Conservation (phyloP, 2,888 invertebrate species). For the Cephus pygmeus region DNA sequence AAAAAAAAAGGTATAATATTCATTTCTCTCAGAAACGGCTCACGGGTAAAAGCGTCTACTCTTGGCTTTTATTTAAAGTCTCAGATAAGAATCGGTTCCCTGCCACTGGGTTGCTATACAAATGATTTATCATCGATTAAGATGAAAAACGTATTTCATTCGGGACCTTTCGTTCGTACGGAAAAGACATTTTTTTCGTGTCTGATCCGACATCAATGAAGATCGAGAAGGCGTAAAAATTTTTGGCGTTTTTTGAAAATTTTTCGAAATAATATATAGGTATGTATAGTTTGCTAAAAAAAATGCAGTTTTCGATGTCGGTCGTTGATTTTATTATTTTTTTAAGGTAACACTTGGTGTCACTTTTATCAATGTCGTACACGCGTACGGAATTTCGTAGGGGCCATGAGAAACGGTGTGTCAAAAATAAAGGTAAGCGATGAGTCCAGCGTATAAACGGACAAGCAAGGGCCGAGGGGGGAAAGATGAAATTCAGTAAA, state of each 20-base stretch:
- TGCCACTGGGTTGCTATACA: neutral
- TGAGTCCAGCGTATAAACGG: neutral
- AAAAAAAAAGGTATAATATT: neutral
- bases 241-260: neutral
- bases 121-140: neutral
- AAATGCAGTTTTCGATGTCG: neutral
- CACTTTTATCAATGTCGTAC: neutral
- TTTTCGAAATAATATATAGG: neutral
- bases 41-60: neutral
- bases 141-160: neutral
- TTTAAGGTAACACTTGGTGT: too few species aligned
- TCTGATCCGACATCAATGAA: too few species aligned
- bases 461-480: neutral
- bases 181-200: neutral
- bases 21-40: neutral
- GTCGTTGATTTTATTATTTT: neutral
- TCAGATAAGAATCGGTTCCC: neutral
- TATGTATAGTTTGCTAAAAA: too few species aligned
- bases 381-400: neutral
- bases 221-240: too few species aligned
- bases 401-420: neutral
- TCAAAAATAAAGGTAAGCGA: neutral
- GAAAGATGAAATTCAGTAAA: neutral
- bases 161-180: neutral
- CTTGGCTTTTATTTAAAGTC: neutral